A percentile compares a stretch with the other conserved stretches of the same genome.
These are phyloP conservation scores for Zelleria hepariella DNA, from an alignment of 2,888 invertebrate genomes.

Conservation along the genomic window DNA sequence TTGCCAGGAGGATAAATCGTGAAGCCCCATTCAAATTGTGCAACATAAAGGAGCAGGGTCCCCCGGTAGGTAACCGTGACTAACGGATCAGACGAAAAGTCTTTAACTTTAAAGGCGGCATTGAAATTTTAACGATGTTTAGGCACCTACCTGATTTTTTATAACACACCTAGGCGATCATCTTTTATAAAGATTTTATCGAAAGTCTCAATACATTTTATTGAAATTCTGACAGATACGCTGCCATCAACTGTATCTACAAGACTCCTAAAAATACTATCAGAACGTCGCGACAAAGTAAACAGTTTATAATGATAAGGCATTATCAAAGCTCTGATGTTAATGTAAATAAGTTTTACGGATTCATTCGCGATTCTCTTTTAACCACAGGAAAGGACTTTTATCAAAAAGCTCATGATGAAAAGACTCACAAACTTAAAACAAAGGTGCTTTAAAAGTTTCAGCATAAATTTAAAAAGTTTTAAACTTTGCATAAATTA, in stretches of 20 bases:
- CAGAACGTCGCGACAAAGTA: slow-evolving; percentile 41
- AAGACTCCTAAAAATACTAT: not conserved
- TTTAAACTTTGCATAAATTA: not conserved
- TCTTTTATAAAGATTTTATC: not conserved
- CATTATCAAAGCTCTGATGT: slow-evolving; percentile 37
- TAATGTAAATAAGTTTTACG: slow-evolving; percentile 31
- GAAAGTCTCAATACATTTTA: not conserved
- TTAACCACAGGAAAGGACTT: not conserved
- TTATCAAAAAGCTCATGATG: not conserved
- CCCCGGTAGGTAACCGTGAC: slow-evolving; percentile 57
- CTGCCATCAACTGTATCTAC: too few species aligned
- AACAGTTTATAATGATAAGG: slow-evolving; percentile 43
- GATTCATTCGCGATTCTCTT: slow-evolving; percentile 31
- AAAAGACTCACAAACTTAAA: not conserved
- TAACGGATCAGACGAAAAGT: slow-evolving; percentile 36
- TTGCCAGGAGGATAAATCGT: slow-evolving; percentile 47
- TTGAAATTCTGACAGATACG: not conserved
- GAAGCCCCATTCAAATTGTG: slow-evolving; percentile 54
- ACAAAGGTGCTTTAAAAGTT: not conserved
- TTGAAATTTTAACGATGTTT: slow-evolving; percentile 9
- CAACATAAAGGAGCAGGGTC: slow-evolving; percentile 53
- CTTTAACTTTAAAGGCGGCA: slow-evolving; percentile 17
- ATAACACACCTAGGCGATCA: slow-evolving; percentile 2
- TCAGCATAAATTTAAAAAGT: not conserved
- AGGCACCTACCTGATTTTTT: slow-evolving; percentile 28